Evolutionary conservation across 2,888 invertebrate species (phyloP).

Genomic region (Loripinus fragilis): DNA sequence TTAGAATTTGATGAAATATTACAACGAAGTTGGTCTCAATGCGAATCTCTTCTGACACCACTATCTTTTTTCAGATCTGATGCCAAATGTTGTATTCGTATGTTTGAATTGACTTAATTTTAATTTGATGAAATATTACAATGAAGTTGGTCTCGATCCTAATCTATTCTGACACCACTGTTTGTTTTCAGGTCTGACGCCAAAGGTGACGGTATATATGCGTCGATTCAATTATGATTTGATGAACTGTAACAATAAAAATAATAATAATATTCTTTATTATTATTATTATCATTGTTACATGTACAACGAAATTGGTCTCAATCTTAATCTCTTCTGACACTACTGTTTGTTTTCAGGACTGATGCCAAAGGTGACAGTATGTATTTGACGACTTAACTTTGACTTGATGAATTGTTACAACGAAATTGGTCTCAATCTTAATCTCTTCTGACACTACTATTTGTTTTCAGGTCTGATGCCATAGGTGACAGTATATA

Average conservation of each 20-base stretch:
- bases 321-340: conserved; percentile 51
- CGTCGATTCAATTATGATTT: conserved; percentile 51
- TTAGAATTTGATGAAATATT: conserved; percentile 53
- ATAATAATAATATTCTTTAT: conserved; percentile 44
- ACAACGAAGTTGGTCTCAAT: conserved; percentile 46
- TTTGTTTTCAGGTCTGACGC: conserved; percentile 44
- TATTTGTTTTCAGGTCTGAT: conserved; percentile 40
- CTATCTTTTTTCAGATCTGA: neutral
- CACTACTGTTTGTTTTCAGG: no score
- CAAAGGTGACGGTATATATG: conserved; percentile 48
- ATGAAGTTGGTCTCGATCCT: no score
- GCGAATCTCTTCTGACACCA: conserved; percentile 45
- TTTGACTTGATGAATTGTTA: conserved; percentile 55
- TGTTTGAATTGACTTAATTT: conserved; percentile 53
- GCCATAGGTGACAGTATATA: conserved; percentile 47
- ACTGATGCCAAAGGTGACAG: conserved; percentile 45
- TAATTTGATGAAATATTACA: no score
- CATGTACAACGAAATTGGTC: conserved; percentile 46
- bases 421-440: conserved; percentile 46
- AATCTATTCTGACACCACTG: no score
- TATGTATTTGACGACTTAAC: conserved; percentile 53
- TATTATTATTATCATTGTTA: conserved; percentile 46
- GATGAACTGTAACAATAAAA: conserved; percentile 48
- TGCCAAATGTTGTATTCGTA: no score
- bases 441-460: conserved; percentile 43